Evolutionary conservation across 2,888 invertebrate species (phyloP), one percentile per base, ranked within the genome.

Genomic region (Disparrhopalites patrizii): DNA sequence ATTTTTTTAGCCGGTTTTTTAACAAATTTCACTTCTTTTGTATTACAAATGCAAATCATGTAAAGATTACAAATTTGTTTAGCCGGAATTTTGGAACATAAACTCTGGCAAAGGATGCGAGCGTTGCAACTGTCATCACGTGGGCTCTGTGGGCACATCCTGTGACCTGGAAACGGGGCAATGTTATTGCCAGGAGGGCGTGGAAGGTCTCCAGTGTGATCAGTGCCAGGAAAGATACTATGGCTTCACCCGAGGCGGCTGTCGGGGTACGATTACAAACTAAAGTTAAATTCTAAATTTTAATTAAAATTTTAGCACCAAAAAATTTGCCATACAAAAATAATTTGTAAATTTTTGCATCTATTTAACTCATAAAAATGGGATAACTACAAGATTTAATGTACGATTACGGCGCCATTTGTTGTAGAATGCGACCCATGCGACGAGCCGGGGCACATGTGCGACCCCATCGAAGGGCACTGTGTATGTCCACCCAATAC

Each of bases 391-490:
- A 50, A 50, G 20, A 8, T 7, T 36, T 8, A 36, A 36, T 36
- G 8, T 36, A 36, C 13, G 13, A 36, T 36, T 36, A 13, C 8
- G 13, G 13, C 13, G 36, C 36, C 8, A 13, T 36, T 8, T 8
- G 8, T 43, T 25, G 8, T 33, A 90, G 90, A 83, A 40, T 93
- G 93, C 77, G 90, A 91, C 15, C 80, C 82, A 0, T 93, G 93
- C 78, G 84, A 86, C 64, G 84, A 85, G 62, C 86, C 88, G 28
- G 94, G 93, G 5, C 92, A 93, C 78, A 86, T 93, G 62, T 99
- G 98, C 78, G 92, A 97, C 76, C 86, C 89, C 0, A 83, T 86
- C 71, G 91, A 88, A 58, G 98, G 98, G 0, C 86, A 91, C 66
- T 99, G 99, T 80, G 87, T 92, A 67, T 85, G 84, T 75, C 84